Conservation (phyloP, 2,113 vertebrate genomes). For the Oncorhynchus tshawytscha region DNA sequence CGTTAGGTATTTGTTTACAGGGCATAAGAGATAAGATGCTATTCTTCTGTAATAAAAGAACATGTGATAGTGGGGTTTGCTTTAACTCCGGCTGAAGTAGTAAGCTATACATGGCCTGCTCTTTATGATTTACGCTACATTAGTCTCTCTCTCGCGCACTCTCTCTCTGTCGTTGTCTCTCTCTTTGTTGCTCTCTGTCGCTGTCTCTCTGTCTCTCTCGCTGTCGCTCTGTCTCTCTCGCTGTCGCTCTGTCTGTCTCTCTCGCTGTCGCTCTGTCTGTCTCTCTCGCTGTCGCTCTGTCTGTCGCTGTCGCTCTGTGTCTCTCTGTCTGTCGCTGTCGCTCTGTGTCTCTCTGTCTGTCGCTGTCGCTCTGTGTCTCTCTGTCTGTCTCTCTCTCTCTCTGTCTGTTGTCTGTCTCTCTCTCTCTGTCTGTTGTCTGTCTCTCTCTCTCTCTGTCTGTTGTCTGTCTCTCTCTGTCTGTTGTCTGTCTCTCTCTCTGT, state of each 20-base stretch:
- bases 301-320: too few relatives aligned
- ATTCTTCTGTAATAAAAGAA: not conserved
- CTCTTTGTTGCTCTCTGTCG: fast-evolving
- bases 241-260: not conserved
- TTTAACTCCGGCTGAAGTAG: not conserved
- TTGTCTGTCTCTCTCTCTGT: too few relatives aligned
- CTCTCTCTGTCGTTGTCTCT: not conserved
- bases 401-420: too few relatives aligned
- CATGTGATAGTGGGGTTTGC: not conserved
- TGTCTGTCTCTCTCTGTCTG: not conserved
- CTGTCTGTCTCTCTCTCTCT: not conserved
- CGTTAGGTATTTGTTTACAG: not conserved
- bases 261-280: too few relatives aligned
- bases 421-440: too few relatives aligned
- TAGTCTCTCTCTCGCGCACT: not conserved
- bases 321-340: too few relatives aligned
- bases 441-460: too few relatives aligned
- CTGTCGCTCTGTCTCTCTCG: too few relatives aligned
- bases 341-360: too few relatives aligned
- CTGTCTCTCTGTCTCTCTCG: too few relatives aligned
- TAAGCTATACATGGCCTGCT: not conserved
- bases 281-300: too few relatives aligned
- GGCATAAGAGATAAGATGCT: not conserved
- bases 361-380: too few relatives aligned
- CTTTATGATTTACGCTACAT: not conserved